Conservation (phyloP, 1,140 invertebrate genomes). For the Drosophila simulans region DNA sequence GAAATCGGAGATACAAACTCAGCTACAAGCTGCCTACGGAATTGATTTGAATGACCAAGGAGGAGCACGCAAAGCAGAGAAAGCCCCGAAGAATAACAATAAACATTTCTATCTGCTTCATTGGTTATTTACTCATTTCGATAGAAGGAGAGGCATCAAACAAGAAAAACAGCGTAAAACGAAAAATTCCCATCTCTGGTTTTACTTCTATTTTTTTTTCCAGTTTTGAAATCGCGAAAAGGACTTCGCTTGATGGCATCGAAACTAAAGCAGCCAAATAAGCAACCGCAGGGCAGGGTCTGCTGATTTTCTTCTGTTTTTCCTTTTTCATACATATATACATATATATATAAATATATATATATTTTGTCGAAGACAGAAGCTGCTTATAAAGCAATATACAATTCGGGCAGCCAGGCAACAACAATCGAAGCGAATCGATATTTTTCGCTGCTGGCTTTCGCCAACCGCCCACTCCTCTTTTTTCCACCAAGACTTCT, state of each 20-base stretch:
- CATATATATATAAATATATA: background rate
- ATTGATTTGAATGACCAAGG: slow-evolving; percentile 76
- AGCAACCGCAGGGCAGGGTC: slow-evolving; percentile 49
- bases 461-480: background rate
- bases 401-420: slow-evolving; percentile 42
- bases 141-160: slow-evolving; percentile 37
- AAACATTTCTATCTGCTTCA: slow-evolving; percentile 83
- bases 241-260: slow-evolving; percentile 30
- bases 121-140: slow-evolving; percentile 73
- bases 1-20: slow-evolving; percentile 59
- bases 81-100: slow-evolving; percentile 68
- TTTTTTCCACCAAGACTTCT: slow-evolving; percentile 36
- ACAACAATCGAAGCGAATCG: slow-evolving; percentile 66
- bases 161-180: slow-evolving; percentile 74
- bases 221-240: slow-evolving; percentile 24
- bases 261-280: slow-evolving; percentile 54
- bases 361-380: slow-evolving; percentile 44
- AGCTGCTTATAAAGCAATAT: slow-evolving; percentile 77
- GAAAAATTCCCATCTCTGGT: slow-evolving; percentile 36
- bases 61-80: slow-evolving; percentile 6
- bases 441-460: slow-evolving; percentile 64
- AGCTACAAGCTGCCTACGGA: slow-evolving; percentile 48
- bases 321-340: background rate
- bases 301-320: slow-evolving; percentile 28
- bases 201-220: background rate